These are phyloP conservation scores for Andrena bicolor DNA, from an alignment of 2,888 invertebrate species.

Conservation along the genomic window DNA sequence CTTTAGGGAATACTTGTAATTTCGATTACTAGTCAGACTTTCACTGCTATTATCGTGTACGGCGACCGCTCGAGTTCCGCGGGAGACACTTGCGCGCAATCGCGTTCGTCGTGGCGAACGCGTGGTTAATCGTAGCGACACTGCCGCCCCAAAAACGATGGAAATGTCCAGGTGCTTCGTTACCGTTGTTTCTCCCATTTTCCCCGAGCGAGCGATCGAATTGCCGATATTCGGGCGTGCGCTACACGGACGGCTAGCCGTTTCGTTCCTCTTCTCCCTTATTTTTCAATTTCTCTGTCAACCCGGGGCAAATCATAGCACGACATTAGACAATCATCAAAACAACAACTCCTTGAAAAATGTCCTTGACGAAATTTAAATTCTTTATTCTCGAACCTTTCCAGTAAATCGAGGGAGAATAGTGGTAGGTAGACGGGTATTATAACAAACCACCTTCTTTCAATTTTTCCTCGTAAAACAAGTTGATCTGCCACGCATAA, in stretches of 20 bases:
- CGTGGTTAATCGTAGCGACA: constrained; percentile 28
- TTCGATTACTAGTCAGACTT: not conserved
- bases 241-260: constrained; percentile 23
- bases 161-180: constrained; percentile 49
- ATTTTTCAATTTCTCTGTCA: constrained; percentile 6
- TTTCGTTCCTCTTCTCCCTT: constrained; percentile 33
- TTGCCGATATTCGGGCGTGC: constrained; percentile 7
- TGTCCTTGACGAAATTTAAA: constrained; percentile 80
- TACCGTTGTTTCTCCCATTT: constrained; percentile 19
- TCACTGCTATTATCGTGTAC: not conserved
- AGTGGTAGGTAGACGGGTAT: constrained; percentile 84
- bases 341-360: constrained; percentile 51
- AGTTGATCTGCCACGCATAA: constrained; percentile 80
- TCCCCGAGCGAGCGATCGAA: constrained; percentile 15
- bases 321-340: constrained; percentile 65
- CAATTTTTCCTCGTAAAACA: constrained; percentile 78
- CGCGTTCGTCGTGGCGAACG: constrained; percentile 6
- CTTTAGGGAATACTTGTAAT: not conserved
- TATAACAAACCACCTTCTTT: constrained; percentile 77
- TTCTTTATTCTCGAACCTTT: constrained; percentile 82
- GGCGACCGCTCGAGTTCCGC: constrained; percentile 41
- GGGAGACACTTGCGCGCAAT: constrained; percentile 1
- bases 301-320: constrained; percentile 58
- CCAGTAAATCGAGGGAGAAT: constrained; percentile 84
- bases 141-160: constrained; percentile 18